Conservation (phyloP, 2,113 vertebrate species). For the Paradisaea rubra region DNA sequence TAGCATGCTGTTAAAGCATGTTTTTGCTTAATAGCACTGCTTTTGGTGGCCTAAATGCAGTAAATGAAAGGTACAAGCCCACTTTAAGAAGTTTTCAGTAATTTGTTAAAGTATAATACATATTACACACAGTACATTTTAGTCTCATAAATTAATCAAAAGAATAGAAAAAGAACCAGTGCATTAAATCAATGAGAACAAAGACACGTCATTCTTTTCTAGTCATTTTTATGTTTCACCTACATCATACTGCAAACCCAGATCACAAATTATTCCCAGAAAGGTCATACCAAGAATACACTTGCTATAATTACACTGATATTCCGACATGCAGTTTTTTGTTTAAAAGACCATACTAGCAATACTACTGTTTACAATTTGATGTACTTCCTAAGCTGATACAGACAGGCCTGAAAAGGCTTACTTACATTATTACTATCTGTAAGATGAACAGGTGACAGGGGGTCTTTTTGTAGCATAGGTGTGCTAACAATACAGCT, state of each 20-base stretch:
- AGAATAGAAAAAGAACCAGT: not conserved
- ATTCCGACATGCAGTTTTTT: not conserved
- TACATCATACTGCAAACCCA: not conserved
- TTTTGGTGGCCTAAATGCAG: not conserved
- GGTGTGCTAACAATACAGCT: fast-evolving
- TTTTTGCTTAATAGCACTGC: not conserved
- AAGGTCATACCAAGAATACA: not conserved
- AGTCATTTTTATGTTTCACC: not conserved
- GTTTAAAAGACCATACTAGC: not conserved
- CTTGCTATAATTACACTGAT: not conserved
- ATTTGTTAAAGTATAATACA: not conserved
- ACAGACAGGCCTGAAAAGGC: not conserved
- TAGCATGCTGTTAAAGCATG: not conserved
- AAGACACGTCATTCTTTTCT: not conserved
- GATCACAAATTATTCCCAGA: not conserved
- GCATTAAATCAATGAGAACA: not conserved
- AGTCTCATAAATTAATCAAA: slow-evolving; percentile 35
- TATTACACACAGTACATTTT: not conserved
- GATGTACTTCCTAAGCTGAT: not conserved
- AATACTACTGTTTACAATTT: not conserved
- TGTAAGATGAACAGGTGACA: not conserved
- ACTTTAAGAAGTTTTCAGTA: not conserved
- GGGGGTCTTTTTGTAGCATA: fast-evolving
- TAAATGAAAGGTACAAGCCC: not conserved
- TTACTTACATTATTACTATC: not conserved